These are phyloP conservation scores for Ceratina calcarata DNA, from an alignment of 1,140 invertebrate species.

Conservation along the genomic window DNA sequence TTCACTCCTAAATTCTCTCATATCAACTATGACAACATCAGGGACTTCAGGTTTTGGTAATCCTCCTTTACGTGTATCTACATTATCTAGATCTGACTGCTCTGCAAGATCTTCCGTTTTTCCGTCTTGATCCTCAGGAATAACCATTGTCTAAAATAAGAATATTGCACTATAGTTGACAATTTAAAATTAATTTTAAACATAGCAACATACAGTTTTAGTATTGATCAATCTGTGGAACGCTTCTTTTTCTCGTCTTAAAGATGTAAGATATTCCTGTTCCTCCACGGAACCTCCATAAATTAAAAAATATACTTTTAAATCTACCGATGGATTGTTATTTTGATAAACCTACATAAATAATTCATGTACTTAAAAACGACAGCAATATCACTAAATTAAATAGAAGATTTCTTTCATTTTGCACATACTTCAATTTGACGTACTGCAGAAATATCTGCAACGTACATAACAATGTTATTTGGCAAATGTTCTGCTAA, in stretches of 20 bases:
- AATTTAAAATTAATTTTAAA: conserved; percentile 8
- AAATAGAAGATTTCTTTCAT: conserved; percentile 17
- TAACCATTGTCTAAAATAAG: conserved; percentile 89
- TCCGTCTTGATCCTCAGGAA: conserved; percentile 94
- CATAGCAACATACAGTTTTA: conserved; percentile 86
- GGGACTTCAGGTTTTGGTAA: conserved; percentile 68
- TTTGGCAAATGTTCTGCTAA: conserved; percentile 87
- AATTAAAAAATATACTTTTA: conserved; percentile 93
- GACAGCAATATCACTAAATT: not conserved
- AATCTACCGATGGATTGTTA: conserved; percentile 80
- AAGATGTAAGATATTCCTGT: conserved; percentile 94
- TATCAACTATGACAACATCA: conserved; percentile 94
- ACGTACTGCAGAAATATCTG: conserved; percentile 91
- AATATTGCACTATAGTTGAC: not conserved
- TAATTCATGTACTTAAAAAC: conserved; percentile 34
- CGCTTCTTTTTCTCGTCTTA: conserved; percentile 95
- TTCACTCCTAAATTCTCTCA: conserved; percentile 98
- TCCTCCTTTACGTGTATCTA: conserved; percentile 86
- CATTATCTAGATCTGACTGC: conserved; percentile 75
- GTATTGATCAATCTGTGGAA: conserved; percentile 95
- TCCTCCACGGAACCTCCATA: conserved; percentile 96
- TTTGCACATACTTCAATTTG: conserved; percentile 88
- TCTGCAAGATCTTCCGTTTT: conserved; percentile 85
- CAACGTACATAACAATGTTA: conserved; percentile 95
- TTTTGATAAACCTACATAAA: conserved; percentile 86